Evolutionary conservation across 1,140 invertebrate genomes (phyloP), one percentile per base, ranked within the genome.

Genomic region (Berghia stephanieae): DNA sequence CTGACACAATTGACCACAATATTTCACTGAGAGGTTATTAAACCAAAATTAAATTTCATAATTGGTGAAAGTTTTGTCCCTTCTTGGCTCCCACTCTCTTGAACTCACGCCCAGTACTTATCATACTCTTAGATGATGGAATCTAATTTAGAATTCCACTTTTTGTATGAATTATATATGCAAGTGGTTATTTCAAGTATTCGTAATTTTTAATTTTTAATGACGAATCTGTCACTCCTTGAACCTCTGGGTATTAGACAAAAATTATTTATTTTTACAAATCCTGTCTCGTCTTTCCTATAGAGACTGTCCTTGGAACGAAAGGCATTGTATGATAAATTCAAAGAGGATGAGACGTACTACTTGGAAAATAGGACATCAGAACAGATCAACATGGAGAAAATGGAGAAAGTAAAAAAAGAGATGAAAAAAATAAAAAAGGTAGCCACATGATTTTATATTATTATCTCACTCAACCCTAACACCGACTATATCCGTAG

Each of bases 281-380:
- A 27, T 10, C 40, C 24, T 68, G 10, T 31, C 40, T 68, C 40
- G 31, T 60, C 67, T 44, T 13, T 44, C 38, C 55, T 57, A 24
- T 38, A 76, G 74, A 40, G 31, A 2, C 16, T 76, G 18, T 2
- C 60, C 16, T 2, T 76, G 36, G 10, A 68, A n/a, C 3, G 74
- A 38, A 67, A 31, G 38, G 42, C 67, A 21, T 27, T 49, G 18
- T 76, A 6, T 67, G 74, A 76, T 16, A 76, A 68, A 36, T 76
- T 67, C 43, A 67, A 76, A 43, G 13, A 68, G 34, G 63, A 76
- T 2, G 3, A 36, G 63, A 76, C 31, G 34, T 34, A 1, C 6
- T 76, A 67, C 44, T 10, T 67, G 18, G 74, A 76, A 31, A 76
- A 76, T 24, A 49, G 67, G 40, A 76, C 74, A 43, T 63, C 74